Evolutionary conservation across 1,140 invertebrate genomes (phyloP).

Genomic region (Cyrtorhinus lividipennis): DNA sequence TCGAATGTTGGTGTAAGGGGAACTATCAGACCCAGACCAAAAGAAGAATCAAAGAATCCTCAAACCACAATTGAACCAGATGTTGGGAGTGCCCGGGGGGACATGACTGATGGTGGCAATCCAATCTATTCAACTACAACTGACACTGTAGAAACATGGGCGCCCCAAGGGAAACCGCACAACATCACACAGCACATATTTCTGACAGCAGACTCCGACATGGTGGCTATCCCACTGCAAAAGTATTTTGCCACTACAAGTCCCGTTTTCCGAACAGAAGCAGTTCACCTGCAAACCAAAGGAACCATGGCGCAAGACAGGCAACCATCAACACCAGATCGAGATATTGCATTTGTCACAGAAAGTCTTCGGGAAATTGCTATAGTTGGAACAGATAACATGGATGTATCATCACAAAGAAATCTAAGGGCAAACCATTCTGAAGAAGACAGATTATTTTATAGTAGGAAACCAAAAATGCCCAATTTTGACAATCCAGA

Average conservation of each 20-base stretch:
- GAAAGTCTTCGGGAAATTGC: constrained; percentile 15
- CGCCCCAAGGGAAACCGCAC: background rate
- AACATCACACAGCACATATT: background rate
- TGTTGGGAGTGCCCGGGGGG: background rate
- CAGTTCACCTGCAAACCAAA: background rate
- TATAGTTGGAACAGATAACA: constrained; percentile 11
- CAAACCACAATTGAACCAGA: background rate
- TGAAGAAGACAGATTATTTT: background rate
- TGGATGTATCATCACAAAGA: constrained; percentile 12
- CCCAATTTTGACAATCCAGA: background rate
- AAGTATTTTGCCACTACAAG: constrained; percentile 13
- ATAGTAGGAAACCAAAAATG: constrained; percentile 5
- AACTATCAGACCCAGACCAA: constrained; percentile 37
- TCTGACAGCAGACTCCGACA: background rate
- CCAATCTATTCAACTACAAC: background rate
- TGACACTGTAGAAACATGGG: constrained; percentile 3
- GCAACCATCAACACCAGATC: background rate
- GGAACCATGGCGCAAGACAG: background rate
- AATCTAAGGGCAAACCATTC: background rate
- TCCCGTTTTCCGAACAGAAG: background rate
- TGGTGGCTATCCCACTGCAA: constrained; percentile 13
- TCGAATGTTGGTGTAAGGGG: constrained; percentile 42
- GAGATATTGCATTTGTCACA: constrained; percentile 13
- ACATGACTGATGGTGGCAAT: background rate
- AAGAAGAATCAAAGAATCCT: constrained; percentile 22